Base-by-base conservation (phyloP, 2,113 vertebrate species). In the Arvicanthis niloticus region DNA sequence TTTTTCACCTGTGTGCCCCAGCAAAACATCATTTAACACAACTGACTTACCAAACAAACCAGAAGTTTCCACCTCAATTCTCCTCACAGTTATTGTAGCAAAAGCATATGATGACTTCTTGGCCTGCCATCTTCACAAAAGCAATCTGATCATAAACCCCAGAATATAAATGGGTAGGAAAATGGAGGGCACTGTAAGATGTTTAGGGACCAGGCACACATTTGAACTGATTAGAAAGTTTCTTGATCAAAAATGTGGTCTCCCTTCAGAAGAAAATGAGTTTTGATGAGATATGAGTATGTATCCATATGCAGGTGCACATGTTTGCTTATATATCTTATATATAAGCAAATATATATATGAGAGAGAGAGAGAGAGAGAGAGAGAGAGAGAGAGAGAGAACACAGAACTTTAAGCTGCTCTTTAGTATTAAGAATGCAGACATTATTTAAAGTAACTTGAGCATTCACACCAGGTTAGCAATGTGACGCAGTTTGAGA, bases 401-500 rank as follows among this genome's bases (percentile, higher is more conserved):
- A 51, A n/a, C n/a, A n/a, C n/a, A n/a, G n/a, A 45, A 4, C 5
- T n/a, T 75, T 37, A 42, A 97, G 26, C 65, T 96, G 45, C 24
- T 94, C 42, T 89, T 48, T 68, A 62, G 48, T 42, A 75, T 45
- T 89, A 75, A 86, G 96, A 96, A 91, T 91, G 34, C 31, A 96
- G 62, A 42, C 75, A 56, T 93, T 76, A 60, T 93, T 84, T 29
- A n/a, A 72, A 86, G 65, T 93, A 96, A 93, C 70, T 77, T 76
- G 51, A 96, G 77, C 89, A 88, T 97, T 96, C 92, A 87, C 40
- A 96, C 77, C 81, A 96, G 91, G 60, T 89, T 48, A 87, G 73
- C 76, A 92, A 72, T 34, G 34, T 37, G 81, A 0, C 84, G 72
- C 72, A 95, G n/a, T 91, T 42, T 94, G 95, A 94, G 95, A 89